A percentile compares a stretch with the other conserved stretches of the same genome.
Conservation (phyloP, 2,888 invertebrate species). For the Heliconius sara region DNA sequence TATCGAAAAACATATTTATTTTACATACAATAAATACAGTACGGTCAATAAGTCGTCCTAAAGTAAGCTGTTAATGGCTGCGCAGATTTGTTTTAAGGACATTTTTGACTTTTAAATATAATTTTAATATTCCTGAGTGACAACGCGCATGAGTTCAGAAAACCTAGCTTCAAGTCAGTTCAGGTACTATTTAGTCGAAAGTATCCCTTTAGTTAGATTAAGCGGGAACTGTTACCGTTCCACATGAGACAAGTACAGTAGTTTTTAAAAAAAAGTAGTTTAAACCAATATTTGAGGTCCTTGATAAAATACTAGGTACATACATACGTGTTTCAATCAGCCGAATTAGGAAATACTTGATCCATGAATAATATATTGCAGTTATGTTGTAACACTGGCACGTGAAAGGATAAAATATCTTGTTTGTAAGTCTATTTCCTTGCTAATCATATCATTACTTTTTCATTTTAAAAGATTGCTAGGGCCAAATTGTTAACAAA, state of each 20-base stretch:
- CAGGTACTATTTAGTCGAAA: neutral
- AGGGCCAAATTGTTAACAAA: neutral
- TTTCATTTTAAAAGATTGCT: constrained; percentile 23
- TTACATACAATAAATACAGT: neutral
- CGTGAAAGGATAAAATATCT: constrained; percentile 39
- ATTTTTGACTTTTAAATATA: no score
- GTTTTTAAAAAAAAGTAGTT: neutral
- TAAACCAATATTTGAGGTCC: neutral
- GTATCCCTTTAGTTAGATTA: neutral
- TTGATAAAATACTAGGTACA: neutral
- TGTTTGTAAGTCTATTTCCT: constrained; percentile 23
- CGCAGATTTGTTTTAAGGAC: no score
- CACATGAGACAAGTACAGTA: neutral
- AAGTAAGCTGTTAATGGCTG: no score
- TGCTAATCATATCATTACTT: constrained; percentile 32
- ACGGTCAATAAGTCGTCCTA: no score
- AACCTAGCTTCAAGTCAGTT: neutral
- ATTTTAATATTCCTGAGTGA: no score
- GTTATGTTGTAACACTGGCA: constrained; percentile 27
- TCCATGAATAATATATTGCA: constrained; percentile 30
- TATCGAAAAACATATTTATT: neutral
- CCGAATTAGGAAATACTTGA: constrained; percentile 40
- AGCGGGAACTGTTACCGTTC: neutral
- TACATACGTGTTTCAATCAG: constrained; percentile 32
- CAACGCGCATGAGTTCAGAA: no score